These are phyloP conservation scores for Xenentodon cancila DNA, from an alignment of 2,797 vertebrate species.

Conservation along the genomic window DNA sequence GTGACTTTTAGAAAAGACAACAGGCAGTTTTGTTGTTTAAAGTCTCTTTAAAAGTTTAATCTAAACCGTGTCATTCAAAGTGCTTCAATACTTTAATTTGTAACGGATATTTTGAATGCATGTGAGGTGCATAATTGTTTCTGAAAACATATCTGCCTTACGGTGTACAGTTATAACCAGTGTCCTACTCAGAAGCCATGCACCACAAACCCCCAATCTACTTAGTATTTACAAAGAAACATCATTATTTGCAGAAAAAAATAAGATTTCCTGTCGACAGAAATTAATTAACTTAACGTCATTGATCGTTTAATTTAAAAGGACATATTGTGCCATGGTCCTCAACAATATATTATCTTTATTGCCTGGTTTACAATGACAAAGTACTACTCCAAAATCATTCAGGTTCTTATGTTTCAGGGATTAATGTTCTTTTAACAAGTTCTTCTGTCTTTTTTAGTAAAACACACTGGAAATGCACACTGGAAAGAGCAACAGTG, in stretches of 20 bases:
- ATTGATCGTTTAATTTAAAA: neutral
- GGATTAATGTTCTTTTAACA: constrained; percentile 11
- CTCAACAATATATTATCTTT: constrained; percentile 15
- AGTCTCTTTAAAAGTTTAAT: constrained; percentile 54
- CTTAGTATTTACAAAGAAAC: constrained; percentile 24
- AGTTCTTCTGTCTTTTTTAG: constrained; percentile 9
- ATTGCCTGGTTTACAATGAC: constrained; percentile 25
- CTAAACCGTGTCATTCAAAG: constrained; percentile 52
- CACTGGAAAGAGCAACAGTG: constrained; percentile 2
- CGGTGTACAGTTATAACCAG: constrained; percentile 11
- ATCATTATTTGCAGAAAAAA: constrained; percentile 1
- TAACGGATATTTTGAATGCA: constrained; percentile 27
- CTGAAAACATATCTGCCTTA: constrained; percentile 22
- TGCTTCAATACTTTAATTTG: constrained; percentile 44
- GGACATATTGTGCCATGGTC: constrained; percentile 10
- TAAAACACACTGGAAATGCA: constrained; percentile 19
- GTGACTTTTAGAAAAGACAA: constrained; percentile 11
- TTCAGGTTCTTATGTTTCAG: constrained; percentile 18
- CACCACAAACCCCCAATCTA: constrained; percentile 37
- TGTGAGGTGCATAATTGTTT: constrained; percentile 22
- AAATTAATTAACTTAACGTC: neutral
- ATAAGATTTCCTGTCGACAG: constrained; percentile 1
- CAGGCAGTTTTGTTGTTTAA: constrained; percentile 40
- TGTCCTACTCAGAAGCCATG: constrained; percentile 47
- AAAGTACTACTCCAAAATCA: constrained; percentile 16